Percentiles rank a stretch among this genome's conserved stretches.
phyloP scores from a whole-genome alignment of 1,140 invertebrate genomes.

The Drosophila ohnishii region DNA sequence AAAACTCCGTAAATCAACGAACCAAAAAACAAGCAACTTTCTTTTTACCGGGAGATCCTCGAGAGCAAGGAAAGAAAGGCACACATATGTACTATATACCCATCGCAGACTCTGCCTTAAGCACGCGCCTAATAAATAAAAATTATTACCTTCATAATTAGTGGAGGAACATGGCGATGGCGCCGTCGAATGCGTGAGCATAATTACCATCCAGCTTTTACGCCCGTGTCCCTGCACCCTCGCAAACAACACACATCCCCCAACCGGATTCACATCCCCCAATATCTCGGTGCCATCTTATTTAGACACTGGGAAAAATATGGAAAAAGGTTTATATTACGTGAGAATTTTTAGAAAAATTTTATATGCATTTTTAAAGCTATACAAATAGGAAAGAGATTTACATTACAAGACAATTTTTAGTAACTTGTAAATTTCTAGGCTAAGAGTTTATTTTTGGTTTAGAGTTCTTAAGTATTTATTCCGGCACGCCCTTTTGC shows the following conservation, averaged over 20 bases:
- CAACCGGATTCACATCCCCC: slow-evolving; percentile 11
- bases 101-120: slow-evolving; percentile 65
- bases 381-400: neutral
- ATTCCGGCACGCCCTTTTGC: neutral
- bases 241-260: slow-evolving; percentile 28
- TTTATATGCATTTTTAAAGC: neutral
- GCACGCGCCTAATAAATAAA: slow-evolving; percentile 82
- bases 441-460: neutral
- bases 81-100: slow-evolving; percentile 23
- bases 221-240: slow-evolving; percentile 57
- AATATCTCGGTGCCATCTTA: slow-evolving; percentile 22
- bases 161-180: slow-evolving; percentile 74
- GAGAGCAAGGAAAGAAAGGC: slow-evolving; percentile 40
- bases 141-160: slow-evolving; percentile 82
- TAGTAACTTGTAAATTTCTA: neutral
- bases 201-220: slow-evolving; percentile 77
- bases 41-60: slow-evolving; percentile 37
- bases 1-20: slow-evolving; percentile 69
- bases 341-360: neutral
- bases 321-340: too few species aligned
- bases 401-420: neutral
- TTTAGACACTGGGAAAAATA: slow-evolving; percentile 23
- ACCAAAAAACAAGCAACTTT: slow-evolving; percentile 55
- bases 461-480: neutral
- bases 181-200: slow-evolving; percentile 69